Evolutionary conservation across 2,113 vertebrate genomes (phyloP), one percentile per base, ranked within the genome.

Genomic region (Tursiops truncatus): DNA sequence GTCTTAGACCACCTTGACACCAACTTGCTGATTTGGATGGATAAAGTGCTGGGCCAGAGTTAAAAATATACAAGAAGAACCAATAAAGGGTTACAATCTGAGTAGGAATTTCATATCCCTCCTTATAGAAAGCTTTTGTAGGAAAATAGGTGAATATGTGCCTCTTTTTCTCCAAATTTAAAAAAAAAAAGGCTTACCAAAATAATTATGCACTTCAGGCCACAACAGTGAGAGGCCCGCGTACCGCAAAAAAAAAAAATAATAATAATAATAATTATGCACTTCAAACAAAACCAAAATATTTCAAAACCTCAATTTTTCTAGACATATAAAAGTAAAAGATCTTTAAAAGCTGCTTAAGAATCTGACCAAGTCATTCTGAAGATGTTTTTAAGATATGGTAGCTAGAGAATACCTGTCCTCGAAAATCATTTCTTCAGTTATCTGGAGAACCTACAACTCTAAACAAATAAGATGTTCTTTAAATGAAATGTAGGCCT

Each of bases 271-370:
- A 82, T 89, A 77, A 84, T 60, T 73, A 83, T 3, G 6, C 2
- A 92, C 15, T 60, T 88, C 71, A 94, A 85, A 67, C 1, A 84
- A 94, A 96, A 67, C 28, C 18, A 83, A 90, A 96, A 74, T 91
- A 80, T 65, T 95, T 83, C 38, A 83, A 73, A 90, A 79, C 11
- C 77, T 97, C 8, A 79, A 88, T 25, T 86, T 95, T 82, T 73
- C 38, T 44, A 79, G 25, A 91, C 33, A 86, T 38, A 65, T 20
- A 33, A 84, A 89, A 77, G 38, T 58, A 95, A 92, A 91, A 89
- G 6, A 50, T 63, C 23, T 88, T 76, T 92, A 60, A 93, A 95
- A 88, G 13, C 10, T 71, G 7, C 28, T 47, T 44, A 93, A 77
- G 56, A 79, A 83, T 56, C 17, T 56, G 2, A 38, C 20, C n/a